A percentile compares a stretch with the other conserved stretches of the same genome.
Conservation (phyloP, 2,797 vertebrate species). For the Semotilus atromaculatus region DNA sequence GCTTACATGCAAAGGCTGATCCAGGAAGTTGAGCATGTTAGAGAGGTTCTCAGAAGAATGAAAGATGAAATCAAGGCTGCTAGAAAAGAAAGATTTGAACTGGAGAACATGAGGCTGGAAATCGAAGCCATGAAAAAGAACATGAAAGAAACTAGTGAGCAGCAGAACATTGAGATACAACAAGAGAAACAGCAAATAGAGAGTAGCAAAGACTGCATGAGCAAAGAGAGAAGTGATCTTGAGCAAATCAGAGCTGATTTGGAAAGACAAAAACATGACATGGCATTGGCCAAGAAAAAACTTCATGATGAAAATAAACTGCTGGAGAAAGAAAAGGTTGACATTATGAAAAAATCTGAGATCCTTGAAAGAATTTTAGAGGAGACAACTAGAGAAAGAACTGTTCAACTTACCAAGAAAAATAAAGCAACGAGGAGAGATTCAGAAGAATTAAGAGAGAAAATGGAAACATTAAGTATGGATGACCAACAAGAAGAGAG, state of each 20-base stretch:
- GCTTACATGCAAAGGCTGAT: conserved; percentile 38
- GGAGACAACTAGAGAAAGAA: conserved; percentile 14
- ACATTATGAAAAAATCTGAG: not conserved
- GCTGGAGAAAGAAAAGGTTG: conserved; percentile 26
- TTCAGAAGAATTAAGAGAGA: conserved; percentile 7
- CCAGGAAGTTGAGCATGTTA: conserved; percentile 38
- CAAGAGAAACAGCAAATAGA: conserved; percentile 10
- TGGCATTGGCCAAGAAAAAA: conserved; percentile 15
- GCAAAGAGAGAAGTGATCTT: conserved; percentile 14
- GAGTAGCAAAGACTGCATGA: not conserved
- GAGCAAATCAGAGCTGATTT: not conserved
- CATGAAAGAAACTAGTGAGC: conserved; percentile 20
- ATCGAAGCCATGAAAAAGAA: conserved; percentile 6
- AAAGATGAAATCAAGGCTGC: conserved; percentile 30
- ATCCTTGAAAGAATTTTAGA: conserved; percentile 4
- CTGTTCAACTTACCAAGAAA: not conserved
- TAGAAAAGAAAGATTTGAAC: conserved; percentile 14
- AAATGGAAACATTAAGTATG: conserved; percentile 16
- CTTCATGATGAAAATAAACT: not conserved
- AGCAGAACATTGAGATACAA: conserved; percentile 30
- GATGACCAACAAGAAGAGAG: conserved; percentile 4
- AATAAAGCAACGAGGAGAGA: not conserved
- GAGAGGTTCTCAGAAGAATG: conserved; percentile 19
- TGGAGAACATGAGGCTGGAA: conserved; percentile 25
- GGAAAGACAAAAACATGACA: conserved; percentile 27